phyloP scores from a whole-genome alignment of 2,888 invertebrate species.

The Eremobia ochroleuca region DNA sequence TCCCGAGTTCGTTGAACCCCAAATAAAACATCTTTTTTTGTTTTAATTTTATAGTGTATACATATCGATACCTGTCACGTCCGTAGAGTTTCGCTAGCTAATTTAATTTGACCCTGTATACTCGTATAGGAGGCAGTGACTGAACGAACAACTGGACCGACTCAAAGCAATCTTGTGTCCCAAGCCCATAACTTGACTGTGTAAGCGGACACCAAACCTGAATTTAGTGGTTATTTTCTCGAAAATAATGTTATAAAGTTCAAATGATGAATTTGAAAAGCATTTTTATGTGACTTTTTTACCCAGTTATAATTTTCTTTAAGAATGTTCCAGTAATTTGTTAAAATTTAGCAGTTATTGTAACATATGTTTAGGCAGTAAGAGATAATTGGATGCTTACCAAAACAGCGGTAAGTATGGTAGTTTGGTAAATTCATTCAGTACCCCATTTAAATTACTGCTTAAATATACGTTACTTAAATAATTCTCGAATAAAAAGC shows the following conservation, averaged over 20 bases:
- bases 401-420: background rate
- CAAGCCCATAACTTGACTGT: conserved; percentile 5
- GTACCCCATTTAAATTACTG: background rate
- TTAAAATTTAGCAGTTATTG: conserved; percentile 1
- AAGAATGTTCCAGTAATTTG: conserved; percentile 21
- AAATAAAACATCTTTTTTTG: background rate
- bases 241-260: conserved; percentile 69
- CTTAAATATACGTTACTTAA: background rate
- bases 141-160: background rate
- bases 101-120: background rate
- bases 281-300: conserved; percentile 47
- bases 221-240: conserved; percentile 69
- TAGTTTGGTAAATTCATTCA: background rate
- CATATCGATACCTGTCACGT: background rate
- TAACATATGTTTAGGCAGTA: conserved; percentile 14
- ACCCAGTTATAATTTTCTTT: conserved; percentile 30
- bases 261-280: conserved; percentile 53
- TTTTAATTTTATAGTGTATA: too few species aligned
- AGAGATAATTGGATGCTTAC: background rate
- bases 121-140: background rate
- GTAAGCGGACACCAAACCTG: conserved; percentile 30
- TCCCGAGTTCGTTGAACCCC: background rate
- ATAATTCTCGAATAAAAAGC: conserved; percentile 8
- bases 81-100: background rate
- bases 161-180: background rate